phyloP scores from a whole-genome alignment of 2,888 invertebrate species.

The Selenia dentaria region DNA sequence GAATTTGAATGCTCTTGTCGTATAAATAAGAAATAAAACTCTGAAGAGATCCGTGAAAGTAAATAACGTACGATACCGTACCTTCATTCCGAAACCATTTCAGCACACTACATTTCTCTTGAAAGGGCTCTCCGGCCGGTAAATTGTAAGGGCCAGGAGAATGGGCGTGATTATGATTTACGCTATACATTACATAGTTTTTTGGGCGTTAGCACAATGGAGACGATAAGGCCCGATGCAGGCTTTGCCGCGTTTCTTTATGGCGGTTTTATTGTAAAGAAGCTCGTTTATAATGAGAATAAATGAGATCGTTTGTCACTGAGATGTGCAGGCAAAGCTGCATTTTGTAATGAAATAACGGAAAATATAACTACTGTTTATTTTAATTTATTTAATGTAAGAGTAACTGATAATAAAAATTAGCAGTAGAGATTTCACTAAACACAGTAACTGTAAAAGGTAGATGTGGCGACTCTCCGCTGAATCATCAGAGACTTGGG shows the following conservation, averaged over 20 bases:
- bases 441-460: too few relatives aligned
- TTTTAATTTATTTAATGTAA: too few relatives aligned
- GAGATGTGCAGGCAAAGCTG: background rate
- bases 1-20: background rate
- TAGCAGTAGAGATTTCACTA: too few relatives aligned
- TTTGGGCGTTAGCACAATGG: constrained; percentile 18
- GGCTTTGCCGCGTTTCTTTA: constrained; percentile 23
- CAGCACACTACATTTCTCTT: constrained; percentile 21
- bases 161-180: constrained; percentile 40
- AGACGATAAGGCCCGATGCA: constrained; percentile 26
- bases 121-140: constrained; percentile 16
- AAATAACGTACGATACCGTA: constrained; percentile 9
- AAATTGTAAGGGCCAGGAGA: constrained; percentile 27
- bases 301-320: constrained; percentile 1
- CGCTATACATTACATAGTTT: constrained; percentile 32
- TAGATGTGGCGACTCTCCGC: too few relatives aligned
- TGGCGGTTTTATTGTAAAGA: constrained; percentile 23
- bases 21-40: constrained; percentile 11
- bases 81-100: constrained; percentile 18
- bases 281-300: constrained; percentile 35
- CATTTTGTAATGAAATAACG: background rate
- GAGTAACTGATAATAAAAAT: too few relatives aligned
- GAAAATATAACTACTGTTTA: too few relatives aligned
- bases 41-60: constrained; percentile 1
- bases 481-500: too few relatives aligned